phyloP scores from a whole-genome alignment of 2,797 vertebrate genomes.

The Myotis daubentonii region DNA sequence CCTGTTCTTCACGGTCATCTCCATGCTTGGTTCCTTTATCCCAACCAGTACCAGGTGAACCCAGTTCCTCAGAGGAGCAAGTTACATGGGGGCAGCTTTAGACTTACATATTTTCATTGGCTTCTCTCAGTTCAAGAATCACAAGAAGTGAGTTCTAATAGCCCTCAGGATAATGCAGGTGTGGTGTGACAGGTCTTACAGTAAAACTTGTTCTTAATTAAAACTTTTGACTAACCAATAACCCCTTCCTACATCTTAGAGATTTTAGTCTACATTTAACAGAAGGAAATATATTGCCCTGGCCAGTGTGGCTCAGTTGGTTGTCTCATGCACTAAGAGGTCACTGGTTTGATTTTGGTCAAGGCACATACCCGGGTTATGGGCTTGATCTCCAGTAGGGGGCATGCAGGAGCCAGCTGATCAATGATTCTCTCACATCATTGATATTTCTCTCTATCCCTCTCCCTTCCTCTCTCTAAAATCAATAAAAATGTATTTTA shows the following conservation, averaged over 20 bases:
- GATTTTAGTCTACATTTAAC: conserved; percentile 5
- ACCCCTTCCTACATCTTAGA: background rate
- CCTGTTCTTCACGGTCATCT: background rate
- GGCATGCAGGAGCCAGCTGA: background rate
- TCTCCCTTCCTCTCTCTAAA: background rate
- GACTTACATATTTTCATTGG: background rate
- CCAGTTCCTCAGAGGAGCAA: background rate
- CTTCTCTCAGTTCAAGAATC: conserved; percentile 49
- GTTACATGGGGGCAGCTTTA: background rate
- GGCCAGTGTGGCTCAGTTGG: background rate
- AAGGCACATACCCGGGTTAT: too few species aligned
- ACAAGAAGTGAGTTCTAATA: background rate
- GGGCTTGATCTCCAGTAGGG: background rate
- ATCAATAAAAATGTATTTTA: background rate
- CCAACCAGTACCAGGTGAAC: background rate
- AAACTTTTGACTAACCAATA: background rate
- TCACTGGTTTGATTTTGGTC: too few species aligned
- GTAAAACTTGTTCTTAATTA: conserved; percentile 26
- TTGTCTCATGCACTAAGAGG: background rate
- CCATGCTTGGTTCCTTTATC: background rate
- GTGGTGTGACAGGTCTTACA: background rate
- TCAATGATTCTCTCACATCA: background rate
- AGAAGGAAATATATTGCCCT: background rate
- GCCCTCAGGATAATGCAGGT: background rate
- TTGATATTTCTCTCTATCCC: background rate